Base-by-base conservation (phyloP, 2,888 invertebrate genomes). In the Melitaea athalia region DNA sequence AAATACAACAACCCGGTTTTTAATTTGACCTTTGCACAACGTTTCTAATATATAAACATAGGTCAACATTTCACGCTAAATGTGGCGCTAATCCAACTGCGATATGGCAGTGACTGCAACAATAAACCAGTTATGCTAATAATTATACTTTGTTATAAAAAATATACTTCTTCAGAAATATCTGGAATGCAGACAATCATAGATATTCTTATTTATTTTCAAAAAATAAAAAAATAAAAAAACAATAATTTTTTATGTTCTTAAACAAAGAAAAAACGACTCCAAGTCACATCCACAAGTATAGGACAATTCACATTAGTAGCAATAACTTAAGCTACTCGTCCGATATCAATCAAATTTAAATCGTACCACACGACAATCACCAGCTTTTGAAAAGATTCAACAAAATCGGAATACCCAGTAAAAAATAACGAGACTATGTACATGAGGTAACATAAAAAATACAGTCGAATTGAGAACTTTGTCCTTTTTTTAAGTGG, bases 91-190 rank as follows among this genome's bases (percentile, higher is more conserved):
- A 71, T 64, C 63, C 75, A 73, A 77, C 81, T 79, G 78, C 64
- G 73, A 67, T 74, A 74, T 74, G 78, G 74, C 75, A 74, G 75
- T 76, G 76, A 77, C 77, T 76, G 76, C 75, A 75, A 72, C 50
- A 75, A 72, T 72, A 71, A 80, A 83, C 86, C 78, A 78, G 87
- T 86, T 86, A 82, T 83, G 82, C 69, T 81, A 79, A 81, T 78
- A 67, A 76, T 74, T 77, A 85, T 82, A 85, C 83, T 84, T 86
- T 82, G 85, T 75, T 75, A 75, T 64, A 31, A 52, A 33, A 52
- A 55, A 12, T 60, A 24, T 53, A 33, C 52, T 33, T 60, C 45
- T 43, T 11, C 4, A 11, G 60, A 15, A 38, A 14, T 31, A 55
- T 38, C 31, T 8, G 14, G 31, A 38, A 55, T 14, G 0, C 4